Conservation (phyloP, 2,797 vertebrate species). For the Myotis findleyi region DNA sequence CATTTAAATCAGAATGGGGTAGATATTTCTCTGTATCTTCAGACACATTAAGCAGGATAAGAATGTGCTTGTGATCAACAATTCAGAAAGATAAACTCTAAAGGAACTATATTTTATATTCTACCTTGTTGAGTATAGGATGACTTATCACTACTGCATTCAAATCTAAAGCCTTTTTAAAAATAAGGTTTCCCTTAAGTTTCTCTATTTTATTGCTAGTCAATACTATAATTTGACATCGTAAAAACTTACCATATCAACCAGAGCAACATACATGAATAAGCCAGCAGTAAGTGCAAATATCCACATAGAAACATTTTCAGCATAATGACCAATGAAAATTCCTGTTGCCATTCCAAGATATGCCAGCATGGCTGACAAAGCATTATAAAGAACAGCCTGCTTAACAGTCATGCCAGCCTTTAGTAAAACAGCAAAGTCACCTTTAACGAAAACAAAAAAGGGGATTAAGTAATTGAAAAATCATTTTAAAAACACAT, state of each 20-base stretch:
- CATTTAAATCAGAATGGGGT: neutral
- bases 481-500: conserved; percentile 19
- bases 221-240: conserved; percentile 18
- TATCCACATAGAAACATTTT: conserved; percentile 97
- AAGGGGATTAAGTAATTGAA: neutral
- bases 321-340: conserved; percentile 96
- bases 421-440: conserved; percentile 97
- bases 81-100: neutral
- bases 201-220: neutral
- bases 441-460: conserved; percentile 88
- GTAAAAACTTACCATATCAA: conserved; percentile 95
- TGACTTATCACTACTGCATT: neutral
- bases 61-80: neutral
- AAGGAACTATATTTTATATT: neutral
- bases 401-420: conserved; percentile 98
- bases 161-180: conserved; percentile 2
- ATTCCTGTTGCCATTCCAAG: conserved; percentile 96
- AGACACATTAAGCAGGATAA: neutral
- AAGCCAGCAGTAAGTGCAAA: conserved; percentile 98
- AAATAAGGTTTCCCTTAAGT: neutral
- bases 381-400: conserved; percentile 95
- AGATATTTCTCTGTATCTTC: neutral
- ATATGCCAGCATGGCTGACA: conserved; percentile 96
- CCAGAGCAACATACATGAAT: conserved; percentile 98
- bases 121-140: neutral